Evolutionary conservation across 2,113 vertebrate species (phyloP), one percentile per base, ranked within the genome.

Genomic region (Toxotes jaculatrix): DNA sequence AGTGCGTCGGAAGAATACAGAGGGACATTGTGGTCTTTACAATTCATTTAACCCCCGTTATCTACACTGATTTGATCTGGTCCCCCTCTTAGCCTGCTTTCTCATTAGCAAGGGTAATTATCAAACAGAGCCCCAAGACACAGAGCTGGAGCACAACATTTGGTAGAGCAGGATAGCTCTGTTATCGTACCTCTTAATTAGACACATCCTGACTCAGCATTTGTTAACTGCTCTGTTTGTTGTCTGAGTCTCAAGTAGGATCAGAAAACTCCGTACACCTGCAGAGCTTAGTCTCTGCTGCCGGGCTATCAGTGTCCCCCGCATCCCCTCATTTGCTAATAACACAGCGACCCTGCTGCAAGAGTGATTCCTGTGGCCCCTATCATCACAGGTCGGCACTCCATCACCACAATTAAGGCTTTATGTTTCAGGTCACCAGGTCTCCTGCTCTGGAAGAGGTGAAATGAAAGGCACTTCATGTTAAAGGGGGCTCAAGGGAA

Each of bases 381-480:
- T 60, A 73, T 90, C 86, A 82, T 86, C 67, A 67, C 43, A 75
- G 70, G 71, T 45, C 84, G 27, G 38, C n/a, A 23, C 81, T 91
- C 76, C 73, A 76, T 92, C 87, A 87, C 49, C 85, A 77, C 85
- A 88, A 87, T 87, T 92, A 85, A 87, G 89, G 76, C 88, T 87
- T 87, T 82, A 88, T 68, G 74, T 81, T 77, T 86, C 62, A 73
- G 74, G 83, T 87, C 66, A 16, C 64, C 36, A 62, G 87, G 84
- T 79, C 83, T 82, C 64, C 63, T 14, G 10, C 79, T 80, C 61
- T 19, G 9, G 64, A 81, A 63, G 83, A 91, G 90, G 92, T 92
- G 90, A 94, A 93, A 91, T 87, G 86, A 95, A 94, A 94, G 92
- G 61, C 86, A 32, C 61, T 36, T 59, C 38, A 34, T 65, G 74